Evolutionary conservation across 1,140 invertebrate species (phyloP), one percentile per base, ranked within the genome.

Genomic region (Sitobion miscanthi): DNA sequence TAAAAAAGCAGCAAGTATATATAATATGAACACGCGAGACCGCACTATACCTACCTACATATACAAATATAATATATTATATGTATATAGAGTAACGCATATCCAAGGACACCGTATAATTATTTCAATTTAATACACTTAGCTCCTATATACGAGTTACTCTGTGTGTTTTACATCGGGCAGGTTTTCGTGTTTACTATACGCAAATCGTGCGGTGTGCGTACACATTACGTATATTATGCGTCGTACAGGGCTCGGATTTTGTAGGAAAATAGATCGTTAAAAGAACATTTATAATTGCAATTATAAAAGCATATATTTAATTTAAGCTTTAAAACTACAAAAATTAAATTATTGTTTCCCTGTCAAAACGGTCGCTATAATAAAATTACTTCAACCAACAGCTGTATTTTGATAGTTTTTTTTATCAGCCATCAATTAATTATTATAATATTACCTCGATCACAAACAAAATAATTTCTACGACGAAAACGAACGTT

Each of bases 21-120:
- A 89, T 47, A 25, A 21, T 91, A 83, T 35, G 62, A 82, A 49
- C 90, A 91, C 69, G 47, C 57, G 62, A 90, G 49, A 90, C 54
- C 35, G 42, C 38, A 23, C 52, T 54, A 54, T 21, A 54, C 52
- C 20, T 54, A 54, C 20, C 52, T 54, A 23, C 21, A 20, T 14
- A 52, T 52, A 52, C 14, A 52, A 49, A 49, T 87, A 25, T 52
- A 30, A 8, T 23, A 6, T 9, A 11, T 30, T n/a, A 69, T n/a
- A 17, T 49, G 52, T 89, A 49, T 30, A 20, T 30, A 17, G 9
- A 45, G 4, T 49, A 88, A 20, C 17, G 47, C 7, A 88, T 49
- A 52, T 30, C 11, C 90, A 69, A 77, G 90, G 57, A 45, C 57
- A 45, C 38, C 30, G 42, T 77, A 69, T 91, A 91, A 91, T 91